Percentiles rank a stretch among this genome's conserved stretches.
Evolutionary conservation across 2,113 vertebrate species (phyloP).

Genomic region (Erythrocebus patas): DNA sequence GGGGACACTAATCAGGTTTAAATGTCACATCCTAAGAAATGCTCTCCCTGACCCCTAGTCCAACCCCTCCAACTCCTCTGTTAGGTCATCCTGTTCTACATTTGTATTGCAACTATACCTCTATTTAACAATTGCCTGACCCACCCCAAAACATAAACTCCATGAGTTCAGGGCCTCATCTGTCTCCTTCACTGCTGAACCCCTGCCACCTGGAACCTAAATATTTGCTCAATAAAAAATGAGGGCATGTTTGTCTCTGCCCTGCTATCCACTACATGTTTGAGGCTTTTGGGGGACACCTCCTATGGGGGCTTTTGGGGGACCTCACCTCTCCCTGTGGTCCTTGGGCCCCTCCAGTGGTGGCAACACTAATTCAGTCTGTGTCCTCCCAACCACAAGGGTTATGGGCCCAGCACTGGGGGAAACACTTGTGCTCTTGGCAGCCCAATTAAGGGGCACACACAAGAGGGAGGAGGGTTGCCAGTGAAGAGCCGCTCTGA

Average conservation of each 20-base stretch:
- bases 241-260: rapidly evolving
- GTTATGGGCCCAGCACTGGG: rapidly evolving
- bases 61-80: background rate
- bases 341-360: background rate
- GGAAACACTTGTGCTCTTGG: no score
- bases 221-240: background rate
- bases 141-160: no score
- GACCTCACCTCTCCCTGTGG: rapidly evolving
- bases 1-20: rapidly evolving
- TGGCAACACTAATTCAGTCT: no score
- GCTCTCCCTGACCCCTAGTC: rapidly evolving
- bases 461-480: rapidly evolving
- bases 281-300: background rate
- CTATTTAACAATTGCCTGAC: rapidly evolving
- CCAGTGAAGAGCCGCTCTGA: background rate
- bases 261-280: rapidly evolving
- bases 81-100: rapidly evolving
- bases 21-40: background rate
- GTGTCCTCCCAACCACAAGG: rapidly evolving
- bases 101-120: rapidly evolving
- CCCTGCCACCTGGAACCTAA: background rate
- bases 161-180: rapidly evolving
- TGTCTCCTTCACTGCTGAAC: background rate
- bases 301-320: background rate
- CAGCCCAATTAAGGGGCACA: rapidly evolving